These are phyloP conservation scores for Rhabditoides inermis DNA, from an alignment of 2,888 invertebrate genomes.

Conservation along the genomic window DNA sequence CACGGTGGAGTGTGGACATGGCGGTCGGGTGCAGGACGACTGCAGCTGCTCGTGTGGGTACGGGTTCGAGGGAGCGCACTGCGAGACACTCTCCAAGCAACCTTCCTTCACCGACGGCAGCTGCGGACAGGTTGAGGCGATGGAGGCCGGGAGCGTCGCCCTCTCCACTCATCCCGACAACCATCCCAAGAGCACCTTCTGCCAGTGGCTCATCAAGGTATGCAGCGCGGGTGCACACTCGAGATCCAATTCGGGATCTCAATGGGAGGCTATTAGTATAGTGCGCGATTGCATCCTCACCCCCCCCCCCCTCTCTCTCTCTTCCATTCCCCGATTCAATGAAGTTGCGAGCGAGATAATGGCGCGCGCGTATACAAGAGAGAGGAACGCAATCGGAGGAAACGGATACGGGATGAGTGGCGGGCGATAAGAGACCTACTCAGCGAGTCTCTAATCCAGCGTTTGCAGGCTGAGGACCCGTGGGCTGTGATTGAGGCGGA, in stretches of 20 bases:
- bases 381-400: too few relatives aligned
- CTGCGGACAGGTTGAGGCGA: slow-evolving; percentile 23
- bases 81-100: slow-evolving; percentile 13
- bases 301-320: too few relatives aligned
- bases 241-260: too few relatives aligned
- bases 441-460: neutral
- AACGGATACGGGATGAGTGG: too few relatives aligned
- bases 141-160: slow-evolving; percentile 4
- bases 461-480: slow-evolving; percentile 12
- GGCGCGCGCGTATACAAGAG: too few relatives aligned
- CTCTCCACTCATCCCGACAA: slow-evolving; percentile 20
- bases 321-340: too few relatives aligned
- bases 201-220: slow-evolving; percentile 36
- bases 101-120: slow-evolving; percentile 20
- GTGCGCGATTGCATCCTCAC: slow-evolving; percentile 1
- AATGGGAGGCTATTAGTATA: too few relatives aligned
- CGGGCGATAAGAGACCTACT: neutral
- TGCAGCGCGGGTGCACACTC: slow-evolving; percentile 6
- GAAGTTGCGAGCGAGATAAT: too few relatives aligned
- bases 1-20: slow-evolving; percentile 19
- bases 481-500: slow-evolving; percentile 15
- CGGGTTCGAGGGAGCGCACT: slow-evolving; percentile 25
- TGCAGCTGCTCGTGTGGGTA: slow-evolving; percentile 29
- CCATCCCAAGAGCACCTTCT: slow-evolving; percentile 22
- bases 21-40: slow-evolving; percentile 14